A percentile compares a stretch with the other conserved stretches of the same genome.
Evolutionary conservation across 2,113 vertebrate genomes (phyloP).

Genomic region (Phalacrocorax aristotelis): DNA sequence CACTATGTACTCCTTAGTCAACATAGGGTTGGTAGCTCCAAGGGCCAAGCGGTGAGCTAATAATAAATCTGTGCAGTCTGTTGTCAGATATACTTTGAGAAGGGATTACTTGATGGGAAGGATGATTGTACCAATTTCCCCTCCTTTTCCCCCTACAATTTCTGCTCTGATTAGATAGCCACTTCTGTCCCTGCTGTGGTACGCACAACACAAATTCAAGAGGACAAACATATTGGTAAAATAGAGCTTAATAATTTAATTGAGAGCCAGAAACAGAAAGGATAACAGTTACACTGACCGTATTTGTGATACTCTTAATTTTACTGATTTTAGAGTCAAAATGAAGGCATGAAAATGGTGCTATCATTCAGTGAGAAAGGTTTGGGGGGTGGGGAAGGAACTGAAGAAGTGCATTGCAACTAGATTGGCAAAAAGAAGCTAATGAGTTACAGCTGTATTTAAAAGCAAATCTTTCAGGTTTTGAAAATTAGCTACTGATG

Average conservation of each 20-base stretch:
- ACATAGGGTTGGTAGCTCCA: background rate
- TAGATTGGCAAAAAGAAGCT: slow-evolving; percentile 37
- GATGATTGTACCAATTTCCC: background rate
- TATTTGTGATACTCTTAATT: background rate
- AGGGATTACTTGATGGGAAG: background rate
- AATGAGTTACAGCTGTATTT: slow-evolving; percentile 64
- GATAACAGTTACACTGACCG: background rate
- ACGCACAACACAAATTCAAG: background rate
- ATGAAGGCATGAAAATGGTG: background rate
- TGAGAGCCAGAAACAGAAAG: slow-evolving; percentile 8
- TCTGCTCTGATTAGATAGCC: background rate
- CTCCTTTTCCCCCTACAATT: background rate
- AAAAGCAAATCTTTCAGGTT: slow-evolving; percentile 55
- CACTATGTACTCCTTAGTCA: background rate
- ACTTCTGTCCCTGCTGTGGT: background rate
- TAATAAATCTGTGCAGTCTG: background rate
- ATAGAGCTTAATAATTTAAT: background rate
- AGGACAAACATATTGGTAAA: background rate
- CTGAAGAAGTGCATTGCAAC: background rate
- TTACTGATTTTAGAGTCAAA: slow-evolving; percentile 17
- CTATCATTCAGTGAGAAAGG: background rate
- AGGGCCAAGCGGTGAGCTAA: background rate
- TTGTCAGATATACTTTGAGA: background rate
- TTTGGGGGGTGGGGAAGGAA: background rate
- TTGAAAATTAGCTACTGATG: slow-evolving; percentile 47